phyloP scores from a whole-genome alignment of 2,113 vertebrate species.

The Apodemus sylvaticus region DNA sequence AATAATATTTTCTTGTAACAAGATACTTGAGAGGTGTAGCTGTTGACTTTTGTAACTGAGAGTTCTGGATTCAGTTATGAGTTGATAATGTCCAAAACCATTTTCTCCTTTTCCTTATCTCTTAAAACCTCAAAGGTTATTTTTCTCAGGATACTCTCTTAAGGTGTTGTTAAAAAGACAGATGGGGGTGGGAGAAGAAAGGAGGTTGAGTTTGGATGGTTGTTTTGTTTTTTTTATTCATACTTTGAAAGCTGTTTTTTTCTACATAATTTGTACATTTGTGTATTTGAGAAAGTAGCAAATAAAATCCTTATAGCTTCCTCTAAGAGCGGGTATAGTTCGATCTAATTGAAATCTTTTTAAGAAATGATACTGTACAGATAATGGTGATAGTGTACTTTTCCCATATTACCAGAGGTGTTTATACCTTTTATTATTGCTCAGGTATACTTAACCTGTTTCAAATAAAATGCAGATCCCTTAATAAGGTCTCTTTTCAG shows the following conservation, averaged over 20 bases:
- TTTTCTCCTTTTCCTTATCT: conserved; percentile 81
- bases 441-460: conserved; percentile 80
- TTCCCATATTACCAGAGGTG: conserved; percentile 79
- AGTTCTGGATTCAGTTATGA: conserved; percentile 91
- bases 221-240: background rate
- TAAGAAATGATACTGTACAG: conserved; percentile 76
- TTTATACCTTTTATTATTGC: conserved; percentile 77
- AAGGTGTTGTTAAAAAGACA: conserved; percentile 72
- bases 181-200: conserved; percentile 47
- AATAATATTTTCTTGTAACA: conserved; percentile 76
- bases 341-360: conserved; percentile 80
- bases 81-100: conserved; percentile 90
- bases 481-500: conserved; percentile 80
- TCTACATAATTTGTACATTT: conserved; percentile 75
- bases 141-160: conserved; percentile 76
- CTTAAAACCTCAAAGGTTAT: conserved; percentile 73
- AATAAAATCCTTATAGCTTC: conserved; percentile 75
- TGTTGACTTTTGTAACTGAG: conserved; percentile 87
- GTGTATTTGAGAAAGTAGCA: conserved; percentile 75
- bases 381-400: conserved; percentile 74
- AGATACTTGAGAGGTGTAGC: conserved; percentile 84
- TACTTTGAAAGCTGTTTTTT: conserved; percentile 72
- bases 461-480: conserved; percentile 81
- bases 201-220: conserved; percentile 73
- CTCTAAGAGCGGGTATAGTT: conserved; percentile 75